Evolutionary conservation across 2,888 invertebrate species (phyloP).

Genomic region (Pachydiplax longipennis): DNA sequence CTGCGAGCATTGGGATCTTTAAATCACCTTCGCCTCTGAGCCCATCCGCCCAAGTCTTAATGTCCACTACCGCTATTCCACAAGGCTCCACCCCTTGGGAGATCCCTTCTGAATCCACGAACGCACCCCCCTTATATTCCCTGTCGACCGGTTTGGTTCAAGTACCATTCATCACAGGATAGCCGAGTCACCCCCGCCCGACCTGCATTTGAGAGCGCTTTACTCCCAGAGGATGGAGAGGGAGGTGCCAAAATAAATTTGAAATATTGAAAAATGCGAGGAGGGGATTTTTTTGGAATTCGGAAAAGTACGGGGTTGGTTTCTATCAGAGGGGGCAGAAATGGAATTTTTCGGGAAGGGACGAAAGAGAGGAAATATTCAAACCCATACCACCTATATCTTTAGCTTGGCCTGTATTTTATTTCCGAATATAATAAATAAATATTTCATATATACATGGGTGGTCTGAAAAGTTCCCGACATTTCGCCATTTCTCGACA

Average conservation of each 20-base stretch:
- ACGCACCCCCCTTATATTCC: not conserved
- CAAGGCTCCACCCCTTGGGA: not conserved
- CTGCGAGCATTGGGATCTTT: not conserved
- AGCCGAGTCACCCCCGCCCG: not conserved
- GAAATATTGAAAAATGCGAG: conserved; percentile 26
- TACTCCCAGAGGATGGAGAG: not conserved
- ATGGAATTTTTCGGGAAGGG: not conserved
- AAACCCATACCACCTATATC: not conserved
- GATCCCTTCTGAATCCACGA: not conserved
- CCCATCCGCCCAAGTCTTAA: not conserved
- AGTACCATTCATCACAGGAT: not conserved
- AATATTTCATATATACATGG: no score
- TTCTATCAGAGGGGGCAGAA: not conserved
- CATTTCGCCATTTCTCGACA: no score
- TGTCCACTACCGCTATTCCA: not conserved
- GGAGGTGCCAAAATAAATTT: conserved; percentile 22
- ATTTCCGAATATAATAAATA: no score
- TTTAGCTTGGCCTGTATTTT: not conserved
- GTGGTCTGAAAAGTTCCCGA: no score
- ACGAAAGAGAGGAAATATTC: not conserved
- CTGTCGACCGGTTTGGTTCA: not conserved
- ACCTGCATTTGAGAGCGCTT: not conserved
- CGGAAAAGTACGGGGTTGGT: not conserved
- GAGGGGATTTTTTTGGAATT: not conserved
- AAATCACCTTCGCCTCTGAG: not conserved